Evolutionary conservation across 2,888 invertebrate genomes (phyloP).

Genomic region (Mellilla xanthometata): DNA sequence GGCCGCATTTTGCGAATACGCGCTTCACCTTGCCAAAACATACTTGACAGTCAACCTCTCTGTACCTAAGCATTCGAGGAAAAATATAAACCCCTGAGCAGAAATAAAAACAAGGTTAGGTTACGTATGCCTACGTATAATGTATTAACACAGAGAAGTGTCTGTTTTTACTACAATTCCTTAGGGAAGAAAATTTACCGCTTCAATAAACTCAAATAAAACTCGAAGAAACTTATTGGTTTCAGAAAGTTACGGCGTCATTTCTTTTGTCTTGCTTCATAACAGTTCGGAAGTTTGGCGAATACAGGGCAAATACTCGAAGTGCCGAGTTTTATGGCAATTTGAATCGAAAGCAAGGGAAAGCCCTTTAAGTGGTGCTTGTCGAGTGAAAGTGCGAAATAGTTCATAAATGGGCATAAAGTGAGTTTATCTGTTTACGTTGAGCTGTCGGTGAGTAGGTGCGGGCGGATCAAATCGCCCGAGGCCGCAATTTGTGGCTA

Average conservation of each 20-base stretch:
- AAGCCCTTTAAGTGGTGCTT: conserved; percentile 26
- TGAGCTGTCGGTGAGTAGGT: conserved; percentile 17
- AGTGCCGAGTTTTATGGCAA: conserved; percentile 12
- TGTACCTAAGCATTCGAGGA: conserved; percentile 19
- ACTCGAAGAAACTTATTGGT: conserved; percentile 21
- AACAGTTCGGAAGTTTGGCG: conserved; percentile 9
- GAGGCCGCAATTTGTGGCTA: conserved; percentile 59
- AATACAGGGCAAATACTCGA: conserved; percentile 19
- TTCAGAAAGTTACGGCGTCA: conserved; percentile 3
- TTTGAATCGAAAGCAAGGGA: conserved; percentile 26
- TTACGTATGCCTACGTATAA: conserved; percentile 28
- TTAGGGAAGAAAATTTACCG: conserved; percentile 14
- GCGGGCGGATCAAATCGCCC: conserved; percentile 42
- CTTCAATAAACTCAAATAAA: conserved; percentile 26
- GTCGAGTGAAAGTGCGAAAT: conserved; percentile 53
- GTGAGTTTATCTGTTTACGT: conserved; percentile 45
- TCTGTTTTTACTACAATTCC: conserved; percentile 29
- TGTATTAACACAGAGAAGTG: conserved; percentile 24
- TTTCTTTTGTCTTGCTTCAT: conserved; percentile 13
- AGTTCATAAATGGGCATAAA: conserved; percentile 46
- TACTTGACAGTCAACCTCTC: conserved; percentile 16
- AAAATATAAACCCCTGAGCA: conserved; percentile 23
- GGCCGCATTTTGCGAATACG: conserved; percentile 41
- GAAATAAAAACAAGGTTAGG: conserved; percentile 33
- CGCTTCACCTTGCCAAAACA: conserved; percentile 49